A percentile compares a stretch with the other conserved stretches of the same genome.
These are phyloP conservation scores for Gavia stellata DNA, from an alignment of 2,113 vertebrate species.

Conservation along the genomic window DNA sequence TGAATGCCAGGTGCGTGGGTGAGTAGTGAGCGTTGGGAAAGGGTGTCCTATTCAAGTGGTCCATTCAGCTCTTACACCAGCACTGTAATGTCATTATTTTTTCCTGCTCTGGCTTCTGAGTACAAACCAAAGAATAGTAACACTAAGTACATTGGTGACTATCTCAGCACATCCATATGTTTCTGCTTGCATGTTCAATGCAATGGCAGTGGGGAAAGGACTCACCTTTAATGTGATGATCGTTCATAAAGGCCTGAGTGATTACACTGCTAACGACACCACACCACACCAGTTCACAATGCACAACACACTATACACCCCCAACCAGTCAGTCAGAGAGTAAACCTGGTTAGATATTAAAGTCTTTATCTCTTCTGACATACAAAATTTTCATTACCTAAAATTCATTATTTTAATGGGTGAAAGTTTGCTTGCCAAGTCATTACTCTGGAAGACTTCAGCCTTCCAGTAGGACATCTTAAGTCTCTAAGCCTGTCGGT, in stretches of 20 bases:
- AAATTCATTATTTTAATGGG: not conserved
- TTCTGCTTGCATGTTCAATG: not conserved
- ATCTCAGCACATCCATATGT: not conserved
- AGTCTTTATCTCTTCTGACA: not conserved
- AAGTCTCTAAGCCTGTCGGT: not conserved
- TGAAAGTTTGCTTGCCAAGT: not conserved
- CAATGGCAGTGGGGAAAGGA: not conserved
- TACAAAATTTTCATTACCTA: not conserved
- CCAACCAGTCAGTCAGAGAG: not conserved
- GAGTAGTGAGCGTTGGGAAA: not conserved
- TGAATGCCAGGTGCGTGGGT: constrained; percentile 50
- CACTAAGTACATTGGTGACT: not conserved
- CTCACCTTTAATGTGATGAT: not conserved
- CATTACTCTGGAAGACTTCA: not conserved
- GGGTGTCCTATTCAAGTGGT: not conserved
- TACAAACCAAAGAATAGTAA: constrained; percentile 5
- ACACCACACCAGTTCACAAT: not conserved
- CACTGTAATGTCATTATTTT: not conserved
- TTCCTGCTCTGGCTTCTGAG: not conserved
- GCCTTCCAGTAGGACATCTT: not conserved
- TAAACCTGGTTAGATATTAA: not conserved
- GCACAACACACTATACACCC: not conserved
- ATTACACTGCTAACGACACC: not conserved
- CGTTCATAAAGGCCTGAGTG: not conserved
- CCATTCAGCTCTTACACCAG: constrained; percentile 14